phyloP scores from a whole-genome alignment of 2,797 vertebrate genomes.

The Cryptoblepharus egeriae region DNA sequence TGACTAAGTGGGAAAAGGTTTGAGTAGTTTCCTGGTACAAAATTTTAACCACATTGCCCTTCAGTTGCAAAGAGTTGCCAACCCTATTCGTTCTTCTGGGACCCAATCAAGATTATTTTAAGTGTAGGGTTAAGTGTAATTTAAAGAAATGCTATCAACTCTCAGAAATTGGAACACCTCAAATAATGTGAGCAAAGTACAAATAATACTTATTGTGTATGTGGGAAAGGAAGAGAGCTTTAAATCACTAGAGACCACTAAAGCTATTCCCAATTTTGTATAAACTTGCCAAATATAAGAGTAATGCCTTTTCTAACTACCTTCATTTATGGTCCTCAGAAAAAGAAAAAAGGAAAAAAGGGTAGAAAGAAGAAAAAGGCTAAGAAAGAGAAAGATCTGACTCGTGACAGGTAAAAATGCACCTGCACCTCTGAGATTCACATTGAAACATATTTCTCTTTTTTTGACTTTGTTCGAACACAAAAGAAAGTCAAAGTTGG shows the following conservation, averaged over 20 bases:
- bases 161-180: neutral
- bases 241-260: neutral
- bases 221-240: neutral
- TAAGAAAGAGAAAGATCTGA: slow-evolving; percentile 81
- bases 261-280: neutral
- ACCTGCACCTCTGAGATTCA: neutral
- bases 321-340: slow-evolving; percentile 64
- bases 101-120: neutral
- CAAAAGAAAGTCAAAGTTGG: slow-evolving; percentile 6
- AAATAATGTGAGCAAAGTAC: neutral
- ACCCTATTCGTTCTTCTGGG: neutral
- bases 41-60: neutral
- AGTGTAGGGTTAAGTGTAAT: neutral
- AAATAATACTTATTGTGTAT: neutral
- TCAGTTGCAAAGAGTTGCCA: neutral
- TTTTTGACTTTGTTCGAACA: neutral
- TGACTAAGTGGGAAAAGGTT: neutral
- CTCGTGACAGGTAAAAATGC: slow-evolving; percentile 80
- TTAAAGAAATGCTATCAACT: neutral
- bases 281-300: neutral
- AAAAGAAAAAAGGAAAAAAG: slow-evolving; percentile 70
- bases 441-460: neutral
- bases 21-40: neutral
- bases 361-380: slow-evolving; percentile 57
- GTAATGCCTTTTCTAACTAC: slow-evolving; percentile 21